Conservation (phyloP, 2,113 vertebrate genomes). For the Forbesichthys papilliferus region DNA sequence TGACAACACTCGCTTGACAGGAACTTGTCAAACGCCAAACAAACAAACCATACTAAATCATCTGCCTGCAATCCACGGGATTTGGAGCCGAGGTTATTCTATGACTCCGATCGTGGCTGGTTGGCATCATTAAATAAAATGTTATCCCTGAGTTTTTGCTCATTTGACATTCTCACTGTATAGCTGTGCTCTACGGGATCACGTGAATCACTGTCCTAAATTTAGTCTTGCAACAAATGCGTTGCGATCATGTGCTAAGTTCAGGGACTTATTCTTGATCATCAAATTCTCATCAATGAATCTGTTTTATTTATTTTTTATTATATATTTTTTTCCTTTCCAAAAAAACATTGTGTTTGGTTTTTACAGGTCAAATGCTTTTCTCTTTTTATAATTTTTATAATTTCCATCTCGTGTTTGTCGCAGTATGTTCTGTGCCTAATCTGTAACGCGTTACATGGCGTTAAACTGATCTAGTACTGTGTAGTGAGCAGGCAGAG, state of each 20-base stretch:
- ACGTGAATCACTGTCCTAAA: constrained; percentile 39
- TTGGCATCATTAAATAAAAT: not conserved
- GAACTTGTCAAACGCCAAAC: not conserved
- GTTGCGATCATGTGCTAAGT: constrained; percentile 18
- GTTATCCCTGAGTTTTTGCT: not conserved
- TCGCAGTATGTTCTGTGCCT: not conserved
- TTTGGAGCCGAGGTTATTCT: too few relatives aligned
- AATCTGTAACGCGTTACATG: constrained; percentile 1
- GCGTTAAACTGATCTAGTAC: not conserved
- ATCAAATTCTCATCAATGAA: not conserved
- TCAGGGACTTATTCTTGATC: not conserved
- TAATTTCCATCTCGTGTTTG: not conserved
- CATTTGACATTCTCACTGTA: not conserved
- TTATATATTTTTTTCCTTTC: not conserved
- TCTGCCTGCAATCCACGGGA: too few relatives aligned
- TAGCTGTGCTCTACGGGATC: constrained; percentile 1
- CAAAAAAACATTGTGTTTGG: constrained; percentile 1
- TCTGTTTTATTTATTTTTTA: constrained; percentile 3
- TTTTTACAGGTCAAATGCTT: not conserved
- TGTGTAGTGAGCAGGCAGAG: too few relatives aligned
- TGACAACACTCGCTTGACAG: not conserved
- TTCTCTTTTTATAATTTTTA: not conserved
- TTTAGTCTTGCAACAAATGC: not conserved
- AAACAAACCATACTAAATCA: too few relatives aligned
- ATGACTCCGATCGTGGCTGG: not conserved